These are phyloP conservation scores for Prionailurus viverrinus DNA, from an alignment of 2,113 vertebrate species.

Conservation along the genomic window DNA sequence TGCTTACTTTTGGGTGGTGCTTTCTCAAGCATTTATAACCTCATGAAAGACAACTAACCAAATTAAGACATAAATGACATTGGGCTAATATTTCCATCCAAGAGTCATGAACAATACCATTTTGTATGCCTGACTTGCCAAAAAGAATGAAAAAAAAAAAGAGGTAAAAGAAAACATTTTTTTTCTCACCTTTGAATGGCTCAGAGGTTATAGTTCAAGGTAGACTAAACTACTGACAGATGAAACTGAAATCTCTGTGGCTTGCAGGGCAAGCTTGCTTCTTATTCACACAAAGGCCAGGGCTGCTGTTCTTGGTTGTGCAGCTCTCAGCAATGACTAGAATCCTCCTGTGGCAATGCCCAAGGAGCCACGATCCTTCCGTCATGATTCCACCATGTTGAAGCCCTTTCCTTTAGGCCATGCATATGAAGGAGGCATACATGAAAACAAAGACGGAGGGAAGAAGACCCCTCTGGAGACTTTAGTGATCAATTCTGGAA, in stretches of 20 bases:
- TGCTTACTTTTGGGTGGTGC: conserved; percentile 1
- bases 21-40: conserved; percentile 47
- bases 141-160: neutral
- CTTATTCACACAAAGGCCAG: neutral
- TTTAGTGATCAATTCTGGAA: neutral
- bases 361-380: neutral
- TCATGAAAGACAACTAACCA: conserved; percentile 8
- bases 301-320: neutral
- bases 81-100: neutral
- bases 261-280: neutral
- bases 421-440: neutral
- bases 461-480: neutral
- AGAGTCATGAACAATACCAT: neutral
- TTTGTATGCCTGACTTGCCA: conserved; percentile 9
- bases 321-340: neutral
- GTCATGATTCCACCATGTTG: neutral
- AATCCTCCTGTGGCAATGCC: neutral
- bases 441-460: neutral
- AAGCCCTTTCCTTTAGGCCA: conserved; percentile 9
- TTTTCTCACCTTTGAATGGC: neutral
- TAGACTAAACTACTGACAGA: neutral
- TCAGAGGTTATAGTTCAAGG: conserved; percentile 24
- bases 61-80: neutral
- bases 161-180: neutral
- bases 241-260: neutral